Conservation (phyloP, 2,113 vertebrate species). For the Oncorhynchus tshawytscha region DNA sequence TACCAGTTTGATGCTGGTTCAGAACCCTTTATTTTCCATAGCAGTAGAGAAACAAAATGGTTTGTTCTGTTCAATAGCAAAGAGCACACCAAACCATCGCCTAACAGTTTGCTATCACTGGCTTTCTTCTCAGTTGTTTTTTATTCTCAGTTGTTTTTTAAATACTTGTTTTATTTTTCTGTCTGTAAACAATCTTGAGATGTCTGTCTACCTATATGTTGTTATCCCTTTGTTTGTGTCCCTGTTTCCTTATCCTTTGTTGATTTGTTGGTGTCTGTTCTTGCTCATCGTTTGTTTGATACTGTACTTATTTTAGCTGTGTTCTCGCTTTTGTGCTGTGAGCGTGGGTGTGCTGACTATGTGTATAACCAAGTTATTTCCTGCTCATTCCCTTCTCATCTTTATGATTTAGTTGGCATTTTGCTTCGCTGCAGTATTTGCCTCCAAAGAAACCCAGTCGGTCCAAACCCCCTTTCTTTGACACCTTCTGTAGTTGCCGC, state of each 20-base stretch:
- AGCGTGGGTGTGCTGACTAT: constrained; percentile 77
- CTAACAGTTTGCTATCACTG: constrained; percentile 83
- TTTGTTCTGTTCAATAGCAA: constrained; percentile 12
- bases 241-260: constrained; percentile 54
- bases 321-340: constrained; percentile 67
- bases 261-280: constrained; percentile 26
- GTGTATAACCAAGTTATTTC: constrained; percentile 96
- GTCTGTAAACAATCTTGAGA: constrained; percentile 88
- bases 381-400: constrained; percentile 82
- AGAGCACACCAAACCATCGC: constrained; percentile 35
- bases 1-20: not conserved
- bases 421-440: constrained; percentile 71
- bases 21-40: not conserved
- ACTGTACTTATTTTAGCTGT: constrained; percentile 51
- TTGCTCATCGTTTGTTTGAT: constrained; percentile 37
- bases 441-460: constrained; percentile 74
- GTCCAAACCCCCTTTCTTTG: constrained; percentile 72
- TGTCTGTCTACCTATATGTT: constrained; percentile 67
- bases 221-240: constrained; percentile 65
- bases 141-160: not conserved
- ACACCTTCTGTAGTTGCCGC: constrained; percentile 66
- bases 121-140: constrained; percentile 76
- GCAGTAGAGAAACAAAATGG: constrained; percentile 60
- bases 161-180: constrained; percentile 26
- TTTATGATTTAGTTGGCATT: constrained; percentile 70